A percentile compares a stretch with the other conserved stretches of the same genome.
phyloP scores from a whole-genome alignment of 2,888 invertebrate species.

The Zaprionus lineosus region DNA sequence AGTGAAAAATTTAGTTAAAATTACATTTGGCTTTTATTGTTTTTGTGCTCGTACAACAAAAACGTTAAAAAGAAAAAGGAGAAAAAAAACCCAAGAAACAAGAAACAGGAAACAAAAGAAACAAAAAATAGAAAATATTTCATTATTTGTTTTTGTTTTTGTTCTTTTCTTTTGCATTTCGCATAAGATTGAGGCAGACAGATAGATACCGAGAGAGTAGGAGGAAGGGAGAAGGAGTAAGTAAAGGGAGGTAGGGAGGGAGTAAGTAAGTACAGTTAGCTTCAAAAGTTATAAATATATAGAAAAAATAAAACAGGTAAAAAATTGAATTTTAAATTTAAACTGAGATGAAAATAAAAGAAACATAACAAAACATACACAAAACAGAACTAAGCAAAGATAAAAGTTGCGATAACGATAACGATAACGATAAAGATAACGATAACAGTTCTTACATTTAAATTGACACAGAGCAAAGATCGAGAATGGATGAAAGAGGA shows the following conservation, averaged over 20 bases:
- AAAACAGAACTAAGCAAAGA: slow-evolving; percentile 4
- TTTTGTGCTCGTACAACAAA: slow-evolving; percentile 32
- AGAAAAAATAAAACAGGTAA: slow-evolving; percentile 50
- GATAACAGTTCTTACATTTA: slow-evolving; percentile 7
- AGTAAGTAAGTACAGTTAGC: slow-evolving; percentile 40
- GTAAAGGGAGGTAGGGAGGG: slow-evolving; percentile 4
- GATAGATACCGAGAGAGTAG: not conserved
- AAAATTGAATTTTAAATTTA: slow-evolving; percentile 65
- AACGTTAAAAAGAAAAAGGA: slow-evolving; percentile 11
- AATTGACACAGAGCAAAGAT: too few species aligned
- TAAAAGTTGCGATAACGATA: slow-evolving; percentile 10
- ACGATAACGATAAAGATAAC: slow-evolving; percentile 1
- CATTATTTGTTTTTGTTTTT: slow-evolving; percentile 27
- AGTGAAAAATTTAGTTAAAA: slow-evolving; percentile 57
- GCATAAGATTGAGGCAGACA: slow-evolving; percentile 23
- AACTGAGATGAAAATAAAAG: slow-evolving; percentile 30
- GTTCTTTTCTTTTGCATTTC: slow-evolving; percentile 35
- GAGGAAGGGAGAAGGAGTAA: not conserved
- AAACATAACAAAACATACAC: not conserved
- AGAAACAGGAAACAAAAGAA: too few species aligned
- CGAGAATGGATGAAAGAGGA: too few species aligned
- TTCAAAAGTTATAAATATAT: slow-evolving; percentile 52
- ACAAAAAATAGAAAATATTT: too few species aligned
- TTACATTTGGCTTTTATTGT: slow-evolving; percentile 52
- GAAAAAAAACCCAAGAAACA: too few species aligned